Conservation (phyloP, 2,888 invertebrate genomes). For the Pseudanteris insignis region DNA sequence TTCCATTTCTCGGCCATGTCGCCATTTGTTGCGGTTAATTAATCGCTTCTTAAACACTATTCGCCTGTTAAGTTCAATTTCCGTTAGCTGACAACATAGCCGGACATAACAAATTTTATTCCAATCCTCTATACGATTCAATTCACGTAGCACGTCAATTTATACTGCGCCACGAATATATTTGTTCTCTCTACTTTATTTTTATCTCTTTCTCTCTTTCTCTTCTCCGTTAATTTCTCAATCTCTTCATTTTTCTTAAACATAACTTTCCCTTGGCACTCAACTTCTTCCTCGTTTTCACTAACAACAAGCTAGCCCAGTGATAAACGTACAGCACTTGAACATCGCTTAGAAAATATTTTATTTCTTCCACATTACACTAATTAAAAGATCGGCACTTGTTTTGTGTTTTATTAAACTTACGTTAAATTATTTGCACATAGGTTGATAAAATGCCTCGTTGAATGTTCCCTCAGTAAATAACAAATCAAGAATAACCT, state of each 20-base stretch:
- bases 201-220: too few relatives aligned
- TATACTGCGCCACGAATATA: slow-evolving; percentile 33
- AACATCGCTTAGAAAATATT: slow-evolving; percentile 29
- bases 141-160: slow-evolving; percentile 51
- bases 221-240: slow-evolving; percentile 27
- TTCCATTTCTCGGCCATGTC: slow-evolving; percentile 18
- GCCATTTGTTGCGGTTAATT: slow-evolving; percentile 17
- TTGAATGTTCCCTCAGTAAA: slow-evolving; percentile 23
- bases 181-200: too few relatives aligned
- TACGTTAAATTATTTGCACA: too few relatives aligned
- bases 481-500: slow-evolving; percentile 21
- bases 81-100: slow-evolving; percentile 32
- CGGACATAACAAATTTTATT: slow-evolving; percentile 34
- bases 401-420: too few relatives aligned
- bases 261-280: slow-evolving; percentile 45
- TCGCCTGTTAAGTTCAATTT: slow-evolving; percentile 29
- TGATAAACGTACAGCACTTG: slow-evolving; percentile 39
- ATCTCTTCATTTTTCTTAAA: slow-evolving; percentile 38
- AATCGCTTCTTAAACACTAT: slow-evolving; percentile 22
- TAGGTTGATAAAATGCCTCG: too few relatives aligned
- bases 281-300: slow-evolving; percentile 45
- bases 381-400: too few relatives aligned
- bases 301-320: slow-evolving; percentile 40
- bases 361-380: slow-evolving; percentile 43
- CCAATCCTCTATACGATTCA: slow-evolving; percentile 37